These are phyloP conservation scores for Tupiocoris notatus DNA, from an alignment of 2,888 invertebrate species.

Conservation along the genomic window DNA sequence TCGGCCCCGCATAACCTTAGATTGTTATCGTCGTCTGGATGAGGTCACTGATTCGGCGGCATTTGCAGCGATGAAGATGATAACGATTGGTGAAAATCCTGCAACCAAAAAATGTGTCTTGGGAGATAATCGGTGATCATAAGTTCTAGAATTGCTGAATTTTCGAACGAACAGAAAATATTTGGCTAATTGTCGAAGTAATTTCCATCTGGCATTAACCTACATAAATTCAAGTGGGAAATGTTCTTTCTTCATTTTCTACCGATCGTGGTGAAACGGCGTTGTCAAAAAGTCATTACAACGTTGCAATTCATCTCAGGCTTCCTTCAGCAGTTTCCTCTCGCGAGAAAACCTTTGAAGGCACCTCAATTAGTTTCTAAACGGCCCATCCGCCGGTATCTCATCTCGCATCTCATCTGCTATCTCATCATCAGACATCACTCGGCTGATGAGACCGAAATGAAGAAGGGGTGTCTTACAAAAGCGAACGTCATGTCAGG, in stretches of 20 bases:
- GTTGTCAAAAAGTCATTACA: not conserved
- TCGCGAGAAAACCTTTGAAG: constrained; percentile 16
- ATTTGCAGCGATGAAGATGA: no score
- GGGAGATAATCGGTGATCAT: no score
- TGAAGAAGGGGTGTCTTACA: not conserved
- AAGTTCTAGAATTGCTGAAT: no score
- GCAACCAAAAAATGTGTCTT: no score
- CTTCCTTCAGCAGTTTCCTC: not conserved
- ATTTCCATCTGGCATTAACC: no score
- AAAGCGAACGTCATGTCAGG: not conserved
- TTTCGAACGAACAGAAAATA: no score
- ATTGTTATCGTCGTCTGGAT: not conserved
- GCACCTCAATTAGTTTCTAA: constrained; percentile 30
- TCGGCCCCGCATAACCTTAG: not conserved
- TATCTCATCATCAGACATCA: not conserved
- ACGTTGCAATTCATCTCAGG: not conserved
- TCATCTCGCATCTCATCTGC: not conserved
- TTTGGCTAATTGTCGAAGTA: no score
- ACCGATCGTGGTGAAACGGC: no score
- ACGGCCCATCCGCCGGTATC: not conserved
- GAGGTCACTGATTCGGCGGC: no score
- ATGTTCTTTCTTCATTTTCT: no score
- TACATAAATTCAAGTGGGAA: no score
- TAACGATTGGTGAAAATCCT: no score
- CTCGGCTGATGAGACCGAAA: not conserved